A percentile compares a stretch with the other conserved stretches of the same genome.
Conservation (phyloP, 2,888 invertebrate genomes). For the Scaptomyza tumidula region DNA sequence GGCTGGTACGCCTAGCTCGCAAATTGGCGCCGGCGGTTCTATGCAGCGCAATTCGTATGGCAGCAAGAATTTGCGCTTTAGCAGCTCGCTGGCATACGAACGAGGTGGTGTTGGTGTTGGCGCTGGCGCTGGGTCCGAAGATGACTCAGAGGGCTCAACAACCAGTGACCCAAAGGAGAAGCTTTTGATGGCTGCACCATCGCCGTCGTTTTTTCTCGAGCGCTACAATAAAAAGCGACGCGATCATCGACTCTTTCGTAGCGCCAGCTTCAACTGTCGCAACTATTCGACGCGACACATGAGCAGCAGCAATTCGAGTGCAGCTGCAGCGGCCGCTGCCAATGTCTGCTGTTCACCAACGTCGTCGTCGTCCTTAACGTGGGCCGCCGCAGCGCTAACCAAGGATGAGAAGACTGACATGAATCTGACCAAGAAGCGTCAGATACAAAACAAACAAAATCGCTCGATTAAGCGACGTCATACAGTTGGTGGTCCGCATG, state of each 20-base stretch:
- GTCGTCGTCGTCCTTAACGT: constrained; percentile 74
- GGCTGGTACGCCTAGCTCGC: constrained; percentile 45
- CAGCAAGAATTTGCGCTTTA: constrained; percentile 79
- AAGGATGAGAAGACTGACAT: constrained; percentile 92
- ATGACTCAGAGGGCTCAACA: constrained; percentile 84
- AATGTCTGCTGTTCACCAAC: constrained; percentile 74
- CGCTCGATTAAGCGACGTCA: constrained; percentile 93
- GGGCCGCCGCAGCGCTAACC: constrained; percentile 85
- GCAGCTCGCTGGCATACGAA: constrained; percentile 78
- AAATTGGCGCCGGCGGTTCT: constrained; percentile 16
- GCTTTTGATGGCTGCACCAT: constrained; percentile 76
- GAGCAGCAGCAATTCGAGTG: constrained; percentile 66
- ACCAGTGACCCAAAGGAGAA: constrained; percentile 84
- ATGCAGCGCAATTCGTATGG: constrained; percentile 62
- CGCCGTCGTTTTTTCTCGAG: constrained; percentile 83
- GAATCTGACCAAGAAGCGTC: constrained; percentile 90
- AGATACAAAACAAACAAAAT: constrained; percentile 85
- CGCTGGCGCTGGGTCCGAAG: constrained; percentile 70
- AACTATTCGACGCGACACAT: constrained; percentile 84
- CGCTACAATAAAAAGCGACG: constrained; percentile 84
- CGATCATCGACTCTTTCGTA: constrained; percentile 84
- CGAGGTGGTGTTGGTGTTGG: constrained; percentile 40
- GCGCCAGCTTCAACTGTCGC: constrained; percentile 84
- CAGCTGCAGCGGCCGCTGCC: constrained; percentile 78
- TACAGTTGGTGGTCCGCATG: constrained; percentile 97